A percentile compares a stretch with the other conserved stretches of the same genome.
Conservation (phyloP, 2,888 invertebrate genomes). For the Diogma glabrata region DNA sequence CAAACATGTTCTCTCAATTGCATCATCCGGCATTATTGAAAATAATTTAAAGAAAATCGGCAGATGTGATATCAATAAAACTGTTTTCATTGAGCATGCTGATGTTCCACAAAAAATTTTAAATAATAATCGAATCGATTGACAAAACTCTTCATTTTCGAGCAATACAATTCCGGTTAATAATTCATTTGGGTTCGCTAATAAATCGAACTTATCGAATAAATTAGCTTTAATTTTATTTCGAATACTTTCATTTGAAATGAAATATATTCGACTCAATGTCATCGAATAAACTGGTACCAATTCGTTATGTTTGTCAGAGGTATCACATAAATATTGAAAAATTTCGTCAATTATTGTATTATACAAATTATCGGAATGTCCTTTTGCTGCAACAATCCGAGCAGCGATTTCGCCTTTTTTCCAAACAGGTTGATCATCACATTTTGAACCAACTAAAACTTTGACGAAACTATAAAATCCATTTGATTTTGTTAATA, state of each 20-base stretch:
- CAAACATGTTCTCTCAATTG: slow-evolving; percentile 19
- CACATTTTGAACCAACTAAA: slow-evolving; percentile 10
- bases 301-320: background rate
- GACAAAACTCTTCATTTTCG: slow-evolving; percentile 26
- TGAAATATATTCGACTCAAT: background rate
- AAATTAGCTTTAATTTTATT: slow-evolving; percentile 17
- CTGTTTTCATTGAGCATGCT: slow-evolving; percentile 29
- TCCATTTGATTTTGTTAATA: background rate
- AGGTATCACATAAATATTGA: slow-evolving; percentile 19
- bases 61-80: slow-evolving; percentile 24
- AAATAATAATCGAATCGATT: slow-evolving; percentile 23
- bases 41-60: slow-evolving; percentile 28
- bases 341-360: slow-evolving; percentile 28
- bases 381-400: slow-evolving; percentile 27
- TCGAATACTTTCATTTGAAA: slow-evolving; percentile 17
- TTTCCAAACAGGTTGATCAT: slow-evolving; percentile 21
- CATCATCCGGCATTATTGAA: slow-evolving; percentile 21
- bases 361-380: slow-evolving; percentile 22
- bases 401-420: slow-evolving; percentile 27
- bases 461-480: background rate
- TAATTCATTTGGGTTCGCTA: slow-evolving; percentile 24
- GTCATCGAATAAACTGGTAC: background rate
- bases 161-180: slow-evolving; percentile 28
- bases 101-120: slow-evolving; percentile 30
- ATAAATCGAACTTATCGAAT: slow-evolving; percentile 19